Conservation (phyloP, 2,888 invertebrate genomes). For the Thymelicus lineola region DNA sequence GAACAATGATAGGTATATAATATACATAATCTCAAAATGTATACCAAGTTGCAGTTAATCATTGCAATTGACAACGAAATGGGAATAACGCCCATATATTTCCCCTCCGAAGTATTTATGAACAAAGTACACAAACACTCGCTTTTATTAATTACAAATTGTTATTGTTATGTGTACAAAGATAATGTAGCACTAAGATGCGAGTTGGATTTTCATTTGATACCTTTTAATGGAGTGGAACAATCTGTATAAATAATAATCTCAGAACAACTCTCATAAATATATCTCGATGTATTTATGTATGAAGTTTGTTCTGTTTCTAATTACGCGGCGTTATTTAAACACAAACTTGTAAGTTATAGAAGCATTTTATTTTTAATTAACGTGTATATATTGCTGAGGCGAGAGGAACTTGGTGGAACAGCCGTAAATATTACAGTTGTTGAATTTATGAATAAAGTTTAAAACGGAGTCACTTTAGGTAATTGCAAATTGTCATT, state of each 20-base stretch:
- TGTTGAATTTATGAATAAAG: conserved; percentile 49
- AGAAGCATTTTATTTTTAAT: conserved; percentile 16
- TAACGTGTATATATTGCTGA: conserved; percentile 12
- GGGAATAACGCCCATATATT: conserved; percentile 55
- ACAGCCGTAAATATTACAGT: conserved; percentile 34
- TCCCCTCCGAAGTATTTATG: conserved; percentile 60
- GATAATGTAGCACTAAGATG: conserved; percentile 13
- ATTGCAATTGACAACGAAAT: conserved; percentile 46
- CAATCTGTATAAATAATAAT: conserved; percentile 25
- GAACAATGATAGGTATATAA: conserved; percentile 38
- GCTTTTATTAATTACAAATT: conserved; percentile 25
- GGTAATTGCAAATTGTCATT: conserved; percentile 20
- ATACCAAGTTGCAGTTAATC: conserved; percentile 59
- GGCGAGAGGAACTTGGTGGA: conserved; percentile 8
- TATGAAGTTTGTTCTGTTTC: conserved; percentile 45
- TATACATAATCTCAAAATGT: conserved; percentile 15
- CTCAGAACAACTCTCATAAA: conserved; percentile 53
- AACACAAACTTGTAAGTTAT: conserved; percentile 23
- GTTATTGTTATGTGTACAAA: conserved; percentile 16
- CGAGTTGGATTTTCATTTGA: conserved; percentile 31
- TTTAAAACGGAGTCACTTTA: conserved; percentile 31
- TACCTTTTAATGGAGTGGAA: conserved; percentile 16
- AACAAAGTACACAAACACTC: conserved; percentile 40
- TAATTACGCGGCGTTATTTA: conserved; percentile 29
- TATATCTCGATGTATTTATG: conserved; percentile 63